Evolutionary conservation across 2,888 invertebrate genomes (phyloP).

Genomic region (Cancer borealis): DNA sequence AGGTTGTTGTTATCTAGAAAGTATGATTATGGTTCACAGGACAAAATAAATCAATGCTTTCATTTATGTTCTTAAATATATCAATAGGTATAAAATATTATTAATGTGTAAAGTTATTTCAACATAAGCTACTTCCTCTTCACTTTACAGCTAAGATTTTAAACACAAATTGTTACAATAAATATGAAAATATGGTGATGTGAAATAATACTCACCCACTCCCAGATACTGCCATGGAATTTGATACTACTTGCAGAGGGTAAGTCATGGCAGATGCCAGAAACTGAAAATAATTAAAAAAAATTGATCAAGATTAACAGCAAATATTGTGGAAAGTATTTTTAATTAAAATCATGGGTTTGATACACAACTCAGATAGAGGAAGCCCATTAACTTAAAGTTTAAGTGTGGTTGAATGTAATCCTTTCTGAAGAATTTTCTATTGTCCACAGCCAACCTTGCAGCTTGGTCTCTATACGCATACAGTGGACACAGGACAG

Average conservation of each 20-base stretch:
- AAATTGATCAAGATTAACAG: neutral
- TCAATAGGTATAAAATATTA: too few relatives aligned
- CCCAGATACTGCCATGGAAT: slow-evolving; percentile 93
- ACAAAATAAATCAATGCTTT: too few relatives aligned
- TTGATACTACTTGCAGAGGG: slow-evolving; percentile 93
- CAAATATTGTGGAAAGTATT: neutral
- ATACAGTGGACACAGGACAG: too few relatives aligned
- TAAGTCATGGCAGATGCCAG: slow-evolving; percentile 92
- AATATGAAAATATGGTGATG: neutral
- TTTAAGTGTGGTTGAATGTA: neutral
- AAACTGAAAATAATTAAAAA: slow-evolving; percentile 83
- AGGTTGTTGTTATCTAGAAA: too few relatives aligned
- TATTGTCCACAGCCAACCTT: neutral
- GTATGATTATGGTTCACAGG: too few relatives aligned
- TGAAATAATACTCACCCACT: slow-evolving; percentile 83
- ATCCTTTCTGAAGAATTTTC: neutral
- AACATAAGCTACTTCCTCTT: neutral
- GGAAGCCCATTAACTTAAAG: neutral
- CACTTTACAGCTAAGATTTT: neutral
- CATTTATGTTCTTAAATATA: too few relatives aligned
- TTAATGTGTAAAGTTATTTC: neutral
- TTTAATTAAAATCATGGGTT: neutral
- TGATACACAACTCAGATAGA: neutral
- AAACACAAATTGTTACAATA: neutral
- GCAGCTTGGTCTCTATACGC: neutral